Evolutionary conservation across 2,888 invertebrate genomes (phyloP).

Genomic region (Drosophila hamatofila): DNA sequence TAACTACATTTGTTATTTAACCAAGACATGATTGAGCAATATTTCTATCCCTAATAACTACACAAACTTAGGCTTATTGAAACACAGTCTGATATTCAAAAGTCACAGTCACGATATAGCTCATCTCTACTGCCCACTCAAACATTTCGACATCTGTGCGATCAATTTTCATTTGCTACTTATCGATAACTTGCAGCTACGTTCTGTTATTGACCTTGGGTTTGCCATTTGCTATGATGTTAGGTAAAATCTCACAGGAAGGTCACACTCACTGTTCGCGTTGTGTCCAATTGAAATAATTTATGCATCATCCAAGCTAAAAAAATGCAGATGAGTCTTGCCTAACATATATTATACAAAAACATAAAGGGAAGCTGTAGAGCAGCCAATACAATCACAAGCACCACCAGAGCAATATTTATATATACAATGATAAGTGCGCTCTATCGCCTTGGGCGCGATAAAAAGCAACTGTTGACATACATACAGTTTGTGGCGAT

Average conservation of each 20-base stretch:
- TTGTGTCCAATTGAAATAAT: conserved; percentile 33
- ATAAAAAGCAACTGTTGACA: conserved; percentile 68
- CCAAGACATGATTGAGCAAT: background rate
- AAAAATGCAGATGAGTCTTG: conserved; percentile 36
- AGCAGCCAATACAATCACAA: conserved; percentile 11
- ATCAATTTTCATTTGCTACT: conserved; percentile 30
- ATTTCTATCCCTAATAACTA: background rate
- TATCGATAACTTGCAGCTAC: conserved; percentile 42
- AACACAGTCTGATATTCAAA: background rate
- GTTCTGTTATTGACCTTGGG: conserved; percentile 37
- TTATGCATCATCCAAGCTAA: conserved; percentile 29
- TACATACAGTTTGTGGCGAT: conserved; percentile 18
- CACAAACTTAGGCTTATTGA: background rate
- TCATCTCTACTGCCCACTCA: conserved; percentile 12
- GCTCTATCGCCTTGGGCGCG: conserved; percentile 65
- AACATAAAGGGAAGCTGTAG: conserved; percentile 40
- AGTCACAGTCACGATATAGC: background rate
- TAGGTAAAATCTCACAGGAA: conserved; percentile 25
- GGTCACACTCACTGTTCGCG: conserved; percentile 31
- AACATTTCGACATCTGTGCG: conserved; percentile 30
- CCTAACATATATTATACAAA: conserved; percentile 35
- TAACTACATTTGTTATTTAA: background rate
- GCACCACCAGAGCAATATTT: background rate
- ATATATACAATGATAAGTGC: conserved; percentile 46
- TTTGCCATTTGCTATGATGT: background rate